Evolutionary conservation across 2,797 vertebrate species (phyloP).

Genomic region (Thalassophryne amazonica): DNA sequence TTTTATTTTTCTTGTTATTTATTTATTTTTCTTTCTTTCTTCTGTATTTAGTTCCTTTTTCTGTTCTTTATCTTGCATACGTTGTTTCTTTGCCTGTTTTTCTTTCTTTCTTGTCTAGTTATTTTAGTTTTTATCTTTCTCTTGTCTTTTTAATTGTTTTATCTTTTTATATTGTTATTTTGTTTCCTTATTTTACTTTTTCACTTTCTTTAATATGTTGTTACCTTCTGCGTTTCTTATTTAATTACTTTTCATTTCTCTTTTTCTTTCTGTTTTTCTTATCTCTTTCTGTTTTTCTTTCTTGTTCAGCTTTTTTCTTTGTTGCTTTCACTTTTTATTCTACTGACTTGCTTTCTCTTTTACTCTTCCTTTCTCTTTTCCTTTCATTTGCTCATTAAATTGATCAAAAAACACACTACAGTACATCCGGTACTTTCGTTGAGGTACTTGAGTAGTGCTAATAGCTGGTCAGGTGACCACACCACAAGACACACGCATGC

Average conservation of each 20-base stretch:
- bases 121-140: neutral
- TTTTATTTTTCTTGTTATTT: neutral
- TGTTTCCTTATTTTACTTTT: too few species aligned
- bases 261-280: neutral
- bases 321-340: too few species aligned
- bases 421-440: too few species aligned
- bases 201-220: too few species aligned
- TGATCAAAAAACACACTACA: neutral
- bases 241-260: too few species aligned
- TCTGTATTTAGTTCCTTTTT: neutral
- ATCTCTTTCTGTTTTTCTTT: too few species aligned
- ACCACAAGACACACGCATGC: too few species aligned
- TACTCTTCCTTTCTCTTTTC: neutral
- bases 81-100: neutral
- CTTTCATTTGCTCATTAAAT: neutral
- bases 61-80: neutral
- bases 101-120: neutral
- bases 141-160: too few species aligned
- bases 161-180: too few species aligned
- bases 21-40: neutral
- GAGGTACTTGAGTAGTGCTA: too few species aligned
- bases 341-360: neutral
- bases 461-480: too few species aligned
- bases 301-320: too few species aligned
- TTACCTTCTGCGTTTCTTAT: neutral